A percentile compares a stretch with the other conserved stretches of the same genome.
phyloP scores from a whole-genome alignment of 1,140 invertebrate species.

The Drosophila mauritiana region DNA sequence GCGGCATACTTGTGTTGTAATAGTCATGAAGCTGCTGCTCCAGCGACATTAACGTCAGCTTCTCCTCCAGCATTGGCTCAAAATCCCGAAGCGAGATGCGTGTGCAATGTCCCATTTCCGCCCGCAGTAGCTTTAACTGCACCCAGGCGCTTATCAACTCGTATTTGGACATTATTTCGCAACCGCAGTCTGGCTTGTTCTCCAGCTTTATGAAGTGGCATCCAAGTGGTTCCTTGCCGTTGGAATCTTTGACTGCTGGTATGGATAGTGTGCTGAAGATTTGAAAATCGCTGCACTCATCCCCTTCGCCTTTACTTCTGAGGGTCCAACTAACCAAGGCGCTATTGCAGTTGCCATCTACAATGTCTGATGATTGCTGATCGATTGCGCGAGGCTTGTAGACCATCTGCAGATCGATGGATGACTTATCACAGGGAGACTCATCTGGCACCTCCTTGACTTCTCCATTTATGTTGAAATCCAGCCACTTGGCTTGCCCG shows the following conservation, averaged over 20 bases:
- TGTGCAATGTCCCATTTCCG: conserved; percentile 38
- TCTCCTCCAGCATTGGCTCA: conserved; percentile 49
- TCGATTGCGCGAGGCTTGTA: conserved; percentile 39
- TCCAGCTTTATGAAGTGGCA: conserved; percentile 68
- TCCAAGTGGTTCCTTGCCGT: conserved; percentile 29
- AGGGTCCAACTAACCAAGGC: conserved; percentile 58
- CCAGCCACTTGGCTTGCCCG: conserved; percentile 46
- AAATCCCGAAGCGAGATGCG: conserved; percentile 57
- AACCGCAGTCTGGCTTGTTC: conserved; percentile 74
- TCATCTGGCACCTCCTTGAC: background rate
- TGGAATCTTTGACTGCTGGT: conserved; percentile 30
- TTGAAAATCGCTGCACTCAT: conserved; percentile 6
- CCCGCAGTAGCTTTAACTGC: conserved; percentile 57
- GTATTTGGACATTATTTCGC: conserved; percentile 73
- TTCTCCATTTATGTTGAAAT: conserved; percentile 6
- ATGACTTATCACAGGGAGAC: background rate
- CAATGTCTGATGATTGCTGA: background rate
- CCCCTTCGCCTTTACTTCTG: background rate
- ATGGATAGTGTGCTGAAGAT: conserved; percentile 53
- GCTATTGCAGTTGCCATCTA: conserved; percentile 17
- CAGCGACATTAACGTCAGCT: conserved; percentile 36
- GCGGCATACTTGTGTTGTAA: conserved; percentile 50
- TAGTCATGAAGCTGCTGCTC: conserved; percentile 57
- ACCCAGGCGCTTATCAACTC: conserved; percentile 71
- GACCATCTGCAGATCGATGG: conserved; percentile 12